A percentile compares a stretch with the other conserved stretches of the same genome.
Conservation (phyloP, 2,797 vertebrate genomes). For the Sebastes flavidus region DNA sequence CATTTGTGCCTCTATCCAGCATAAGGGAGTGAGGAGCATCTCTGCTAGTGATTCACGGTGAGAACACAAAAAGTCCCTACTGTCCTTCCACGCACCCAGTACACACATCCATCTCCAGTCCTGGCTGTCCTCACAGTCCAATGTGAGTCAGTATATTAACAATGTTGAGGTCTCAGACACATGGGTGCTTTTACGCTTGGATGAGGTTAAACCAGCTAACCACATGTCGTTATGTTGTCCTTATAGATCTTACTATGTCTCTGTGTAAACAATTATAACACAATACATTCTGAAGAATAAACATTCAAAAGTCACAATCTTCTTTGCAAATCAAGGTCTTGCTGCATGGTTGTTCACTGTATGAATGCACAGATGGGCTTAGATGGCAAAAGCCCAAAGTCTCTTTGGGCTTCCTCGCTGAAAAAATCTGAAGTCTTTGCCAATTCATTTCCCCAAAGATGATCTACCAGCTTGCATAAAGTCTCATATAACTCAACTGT, state of each 20-base stretch:
- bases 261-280: constrained; percentile 9
- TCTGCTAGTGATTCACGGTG: not conserved
- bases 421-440: constrained; percentile 16
- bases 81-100: not conserved
- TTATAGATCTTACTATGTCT: not conserved
- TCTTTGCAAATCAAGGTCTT: not conserved
- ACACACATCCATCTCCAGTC: not conserved
- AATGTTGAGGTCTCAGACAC: not conserved
- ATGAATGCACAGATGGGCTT: constrained; percentile 3
- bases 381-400: not conserved
- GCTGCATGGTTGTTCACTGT: not conserved
- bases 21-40: not conserved
- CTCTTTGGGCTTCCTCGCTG: constrained; percentile 5
- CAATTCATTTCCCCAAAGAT: constrained; percentile 49
- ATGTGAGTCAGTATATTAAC: not conserved
- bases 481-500: constrained; percentile 21
- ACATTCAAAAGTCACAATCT: constrained; percentile 12
- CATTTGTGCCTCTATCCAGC: constrained; percentile 19
- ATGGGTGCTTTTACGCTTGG: not conserved
- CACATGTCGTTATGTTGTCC: not conserved
- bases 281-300: constrained; percentile 18
- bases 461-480: constrained; percentile 30
- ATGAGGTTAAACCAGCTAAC: constrained; percentile 50
- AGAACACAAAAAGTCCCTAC: not conserved
- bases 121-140: not conserved